Percentiles rank a stretch among this genome's conserved stretches.
These are phyloP conservation scores for Palythoa grandiflora DNA, from an alignment of 92 coral and sea anemone genomes.

Conservation along the genomic window DNA sequence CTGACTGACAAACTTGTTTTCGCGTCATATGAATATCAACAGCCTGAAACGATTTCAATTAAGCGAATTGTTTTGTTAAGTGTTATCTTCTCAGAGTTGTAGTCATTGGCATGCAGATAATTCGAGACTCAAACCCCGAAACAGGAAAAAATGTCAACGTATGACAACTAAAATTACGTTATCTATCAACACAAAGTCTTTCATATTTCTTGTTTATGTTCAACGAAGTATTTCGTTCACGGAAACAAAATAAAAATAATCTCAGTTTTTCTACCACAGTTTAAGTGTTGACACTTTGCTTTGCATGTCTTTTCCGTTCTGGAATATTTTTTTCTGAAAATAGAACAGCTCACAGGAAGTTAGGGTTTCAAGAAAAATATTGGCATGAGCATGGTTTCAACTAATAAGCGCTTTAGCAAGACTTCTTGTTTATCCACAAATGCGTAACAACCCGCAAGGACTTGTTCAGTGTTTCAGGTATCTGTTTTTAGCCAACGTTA, in stretches of 20 bases:
- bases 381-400: slow-evolving; percentile 14
- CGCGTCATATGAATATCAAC: neutral
- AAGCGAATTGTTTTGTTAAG: neutral
- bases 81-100: neutral
- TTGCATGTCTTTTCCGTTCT: slow-evolving; percentile 31
- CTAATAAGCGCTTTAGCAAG: neutral
- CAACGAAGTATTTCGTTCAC: neutral
- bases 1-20: neutral
- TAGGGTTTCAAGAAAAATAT: slow-evolving; percentile 27
- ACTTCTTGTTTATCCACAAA: neutral
- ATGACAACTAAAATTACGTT: neutral
- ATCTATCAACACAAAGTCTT: neutral
- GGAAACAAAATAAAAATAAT: neutral
- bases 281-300: slow-evolving; percentile 4
- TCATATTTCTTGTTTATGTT: neutral
- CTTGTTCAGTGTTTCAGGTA: too few relatives aligned
- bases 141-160: slow-evolving; percentile 6
- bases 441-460: neutral
- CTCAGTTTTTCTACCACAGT: neutral
- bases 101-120: neutral
- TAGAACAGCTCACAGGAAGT: slow-evolving; percentile 33
- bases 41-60: slow-evolving; percentile 4
- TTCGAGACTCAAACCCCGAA: neutral
- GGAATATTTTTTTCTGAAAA: slow-evolving; percentile 3
- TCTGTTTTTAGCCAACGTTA: too few relatives aligned